Evolutionary conservation across 2,113 vertebrate genomes (phyloP).

Genomic region (Varanus salvator): DNA sequence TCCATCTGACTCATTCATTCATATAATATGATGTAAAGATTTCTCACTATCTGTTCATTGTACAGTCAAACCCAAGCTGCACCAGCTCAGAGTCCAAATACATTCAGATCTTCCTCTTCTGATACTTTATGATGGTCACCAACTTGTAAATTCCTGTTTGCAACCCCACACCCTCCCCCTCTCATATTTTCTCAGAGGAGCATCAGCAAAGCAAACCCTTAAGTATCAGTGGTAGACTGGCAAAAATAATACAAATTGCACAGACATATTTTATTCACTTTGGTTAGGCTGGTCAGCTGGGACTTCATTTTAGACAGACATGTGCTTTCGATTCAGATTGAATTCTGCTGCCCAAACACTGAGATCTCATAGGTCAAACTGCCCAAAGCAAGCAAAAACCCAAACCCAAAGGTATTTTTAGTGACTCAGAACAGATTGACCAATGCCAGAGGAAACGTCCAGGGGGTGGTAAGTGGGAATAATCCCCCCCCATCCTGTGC

Average conservation of each 20-base stretch:
- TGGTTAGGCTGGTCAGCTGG: not conserved
- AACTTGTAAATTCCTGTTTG: constrained; percentile 16
- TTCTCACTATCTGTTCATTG: not conserved
- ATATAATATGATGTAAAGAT: not conserved
- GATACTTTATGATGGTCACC: constrained; percentile 4
- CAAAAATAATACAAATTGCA: not conserved
- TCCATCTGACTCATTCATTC: not conserved
- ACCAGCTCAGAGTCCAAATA: not conserved
- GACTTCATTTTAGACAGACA: not conserved
- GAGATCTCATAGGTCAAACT: not conserved
- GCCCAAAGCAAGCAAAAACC: not conserved
- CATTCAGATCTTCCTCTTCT: constrained; percentile 20
- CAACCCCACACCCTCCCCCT: not conserved
- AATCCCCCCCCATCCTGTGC: no score
- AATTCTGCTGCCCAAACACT: not conserved
- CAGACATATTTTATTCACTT: not conserved
- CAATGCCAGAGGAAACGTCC: not conserved
- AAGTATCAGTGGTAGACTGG: not conserved
- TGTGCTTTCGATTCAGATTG: not conserved
- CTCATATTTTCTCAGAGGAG: constrained; percentile 5
- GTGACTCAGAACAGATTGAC: not conserved
- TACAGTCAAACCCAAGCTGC: not conserved
- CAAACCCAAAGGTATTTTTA: not conserved
- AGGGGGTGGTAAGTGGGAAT: no score
- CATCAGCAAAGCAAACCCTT: constrained; percentile 18